A percentile compares a stretch with the other conserved stretches of the same genome.
These are phyloP conservation scores for Hemistola chrysoprasaria DNA, from an alignment of 2,888 invertebrate species.

Conservation along the genomic window DNA sequence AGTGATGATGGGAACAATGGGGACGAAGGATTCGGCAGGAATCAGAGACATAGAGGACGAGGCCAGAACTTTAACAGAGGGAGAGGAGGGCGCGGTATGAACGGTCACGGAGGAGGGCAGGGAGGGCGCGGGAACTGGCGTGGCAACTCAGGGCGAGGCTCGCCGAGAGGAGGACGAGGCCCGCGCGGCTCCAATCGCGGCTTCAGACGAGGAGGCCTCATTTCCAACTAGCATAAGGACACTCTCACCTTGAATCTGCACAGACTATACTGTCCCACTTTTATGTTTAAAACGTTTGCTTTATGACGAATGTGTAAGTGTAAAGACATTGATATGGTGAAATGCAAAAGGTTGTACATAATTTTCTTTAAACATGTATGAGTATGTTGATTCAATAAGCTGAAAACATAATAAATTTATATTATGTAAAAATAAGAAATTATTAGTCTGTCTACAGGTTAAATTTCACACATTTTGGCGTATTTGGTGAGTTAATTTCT, in stretches of 20 bases:
- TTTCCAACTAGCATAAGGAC: conserved; percentile 54
- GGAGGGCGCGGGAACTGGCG: conserved; percentile 58
- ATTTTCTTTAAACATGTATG: conserved; percentile 70
- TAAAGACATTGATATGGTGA: conserved; percentile 58
- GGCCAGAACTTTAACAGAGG: conserved; percentile 47
- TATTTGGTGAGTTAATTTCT: conserved; percentile 66
- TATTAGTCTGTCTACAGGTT: conserved; percentile 53
- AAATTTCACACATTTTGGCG: conserved; percentile 34
- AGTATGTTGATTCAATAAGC: conserved; percentile 65
- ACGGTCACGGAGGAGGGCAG: conserved; percentile 51
- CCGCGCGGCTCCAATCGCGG: conserved; percentile 56
- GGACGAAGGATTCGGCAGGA: conserved; percentile 50
- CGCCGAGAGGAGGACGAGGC: conserved; percentile 56
- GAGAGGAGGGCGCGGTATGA: conserved; percentile 67
- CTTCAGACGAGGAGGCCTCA: conserved; percentile 69
- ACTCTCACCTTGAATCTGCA: conserved; percentile 37
- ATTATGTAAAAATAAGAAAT: conserved; percentile 58
- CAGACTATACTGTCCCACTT: conserved; percentile 48
- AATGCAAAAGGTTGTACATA: conserved; percentile 72
- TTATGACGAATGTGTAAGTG: conserved; percentile 60
- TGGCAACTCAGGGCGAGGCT: conserved; percentile 51
- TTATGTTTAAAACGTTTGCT: conserved; percentile 48
- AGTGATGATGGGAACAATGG: conserved; percentile 52
- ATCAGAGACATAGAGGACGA: conserved; percentile 61
- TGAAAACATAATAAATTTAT: conserved; percentile 68